phyloP scores from a whole-genome alignment of 1,140 invertebrate species.

The Sitophilus oryzae region DNA sequence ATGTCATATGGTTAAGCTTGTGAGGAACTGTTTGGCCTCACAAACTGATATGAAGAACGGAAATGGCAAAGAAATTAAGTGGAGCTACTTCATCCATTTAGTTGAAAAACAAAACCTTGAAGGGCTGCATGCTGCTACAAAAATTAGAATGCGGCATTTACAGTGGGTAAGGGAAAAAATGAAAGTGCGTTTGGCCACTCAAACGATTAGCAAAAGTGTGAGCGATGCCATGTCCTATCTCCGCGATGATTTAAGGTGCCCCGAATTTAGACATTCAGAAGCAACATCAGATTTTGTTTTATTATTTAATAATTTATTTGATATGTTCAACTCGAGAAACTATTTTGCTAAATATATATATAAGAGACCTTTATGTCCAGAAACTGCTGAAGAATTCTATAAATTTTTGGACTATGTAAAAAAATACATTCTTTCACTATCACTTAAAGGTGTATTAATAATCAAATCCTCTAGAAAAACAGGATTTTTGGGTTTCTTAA shows the following conservation, averaged over 20 bases:
- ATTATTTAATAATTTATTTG: constrained; percentile 11
- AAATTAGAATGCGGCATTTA: constrained; percentile 8
- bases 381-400: constrained; percentile 19
- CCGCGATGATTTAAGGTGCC: background rate
- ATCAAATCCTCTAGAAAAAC: constrained; percentile 20
- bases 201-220: too few species aligned
- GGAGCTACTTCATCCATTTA: constrained; percentile 1
- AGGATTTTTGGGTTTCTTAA: constrained; percentile 36
- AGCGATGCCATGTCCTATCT: constrained; percentile 1
- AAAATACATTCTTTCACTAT: constrained; percentile 20
- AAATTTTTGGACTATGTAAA: constrained; percentile 3
- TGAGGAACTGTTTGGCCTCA: constrained; percentile 8
- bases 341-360: constrained; percentile 17
- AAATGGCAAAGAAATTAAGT: constrained; percentile 8
- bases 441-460: background rate
- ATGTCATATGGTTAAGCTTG: constrained; percentile 18
- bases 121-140: constrained; percentile 9
- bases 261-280: constrained; percentile 1
- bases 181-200: constrained; percentile 8
- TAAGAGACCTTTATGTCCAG: constrained; percentile 12
- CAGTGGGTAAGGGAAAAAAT: constrained; percentile 3
- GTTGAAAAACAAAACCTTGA: constrained; percentile 5
- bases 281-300: constrained; percentile 1
- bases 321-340: constrained; percentile 31
- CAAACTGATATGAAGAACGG: background rate